These are phyloP conservation scores for Flabesymbios commensalis DNA, from an alignment of 2,888 invertebrate genomes.

Conservation along the genomic window DNA sequence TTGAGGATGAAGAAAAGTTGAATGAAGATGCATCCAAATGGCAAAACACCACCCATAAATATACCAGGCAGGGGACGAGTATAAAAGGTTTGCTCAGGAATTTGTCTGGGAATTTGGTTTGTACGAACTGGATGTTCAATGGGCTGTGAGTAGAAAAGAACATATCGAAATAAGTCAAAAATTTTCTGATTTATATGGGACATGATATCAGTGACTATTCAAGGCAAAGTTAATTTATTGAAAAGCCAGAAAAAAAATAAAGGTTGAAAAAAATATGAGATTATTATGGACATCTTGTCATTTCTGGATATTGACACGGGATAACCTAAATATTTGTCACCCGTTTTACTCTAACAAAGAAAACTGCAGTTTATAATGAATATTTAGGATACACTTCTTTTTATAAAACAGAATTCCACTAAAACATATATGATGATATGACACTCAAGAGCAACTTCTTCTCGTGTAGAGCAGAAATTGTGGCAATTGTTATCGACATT, in stretches of 20 bases:
- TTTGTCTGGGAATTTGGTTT: constrained; percentile 97
- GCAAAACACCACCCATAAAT: constrained; percentile 97
- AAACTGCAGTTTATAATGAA: too few relatives aligned
- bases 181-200: neutral
- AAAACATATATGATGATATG: too few relatives aligned
- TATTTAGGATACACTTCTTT: too few relatives aligned
- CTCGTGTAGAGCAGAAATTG: too few relatives aligned
- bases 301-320: neutral
- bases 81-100: constrained; percentile 98
- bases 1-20: constrained; percentile 98
- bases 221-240: neutral
- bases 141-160: constrained; percentile 67
- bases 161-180: neutral
- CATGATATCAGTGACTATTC: neutral
- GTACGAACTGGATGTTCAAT: constrained; percentile 97
- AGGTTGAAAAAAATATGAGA: neutral
- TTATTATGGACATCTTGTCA: too few relatives aligned
- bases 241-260: neutral
- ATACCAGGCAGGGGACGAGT: constrained; percentile 86
- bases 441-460: too few relatives aligned
- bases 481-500: too few relatives aligned
- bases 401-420: too few relatives aligned
- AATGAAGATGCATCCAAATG: constrained; percentile 98
- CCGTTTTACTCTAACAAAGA: too few relatives aligned
- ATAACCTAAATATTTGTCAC: too few relatives aligned